A percentile compares a stretch with the other conserved stretches of the same genome.
These are phyloP conservation scores for Gambelia wislizenii DNA, from an alignment of 2,797 vertebrate genomes.

Conservation along the genomic window DNA sequence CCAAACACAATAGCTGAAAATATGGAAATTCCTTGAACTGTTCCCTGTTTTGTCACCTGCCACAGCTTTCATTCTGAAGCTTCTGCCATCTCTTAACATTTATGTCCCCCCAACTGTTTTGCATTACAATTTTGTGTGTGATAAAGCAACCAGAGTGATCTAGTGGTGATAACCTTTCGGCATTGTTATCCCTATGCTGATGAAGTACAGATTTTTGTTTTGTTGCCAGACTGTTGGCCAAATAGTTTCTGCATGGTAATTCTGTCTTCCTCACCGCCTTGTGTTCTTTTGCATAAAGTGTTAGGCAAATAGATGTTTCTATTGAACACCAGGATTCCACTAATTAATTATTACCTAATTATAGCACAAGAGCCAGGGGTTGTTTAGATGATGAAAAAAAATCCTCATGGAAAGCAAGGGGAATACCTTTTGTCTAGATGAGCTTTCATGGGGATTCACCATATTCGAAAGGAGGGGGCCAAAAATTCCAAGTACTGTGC, in stretches of 20 bases:
- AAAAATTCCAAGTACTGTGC: too few relatives aligned
- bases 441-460: too few relatives aligned
- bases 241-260: slow-evolving; percentile 50
- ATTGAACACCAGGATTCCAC: slow-evolving; percentile 55
- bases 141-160: slow-evolving; percentile 69
- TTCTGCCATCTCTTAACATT: slow-evolving; percentile 74
- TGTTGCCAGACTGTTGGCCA: slow-evolving; percentile 52
- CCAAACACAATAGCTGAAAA: slow-evolving; percentile 56
- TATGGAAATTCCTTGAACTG: slow-evolving; percentile 55
- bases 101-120: slow-evolving; percentile 64
- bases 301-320: slow-evolving; percentile 55
- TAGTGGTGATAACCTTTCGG: slow-evolving; percentile 72
- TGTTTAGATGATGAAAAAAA: too few relatives aligned
- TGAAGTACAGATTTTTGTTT: slow-evolving; percentile 63
- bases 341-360: slow-evolving; percentile 53
- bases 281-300: slow-evolving; percentile 49
- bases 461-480: too few relatives aligned
- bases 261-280: slow-evolving; percentile 50
- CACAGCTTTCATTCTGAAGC: slow-evolving; percentile 37
- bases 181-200: slow-evolving; percentile 76
- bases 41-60: slow-evolving; percentile 66
- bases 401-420: too few relatives aligned
- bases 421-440: too few relatives aligned
- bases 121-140: slow-evolving; percentile 59
- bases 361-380: slow-evolving; percentile 1